Evolutionary conservation across 2,113 vertebrate genomes (phyloP).

Genomic region (Oncorhynchus clarkii): DNA sequence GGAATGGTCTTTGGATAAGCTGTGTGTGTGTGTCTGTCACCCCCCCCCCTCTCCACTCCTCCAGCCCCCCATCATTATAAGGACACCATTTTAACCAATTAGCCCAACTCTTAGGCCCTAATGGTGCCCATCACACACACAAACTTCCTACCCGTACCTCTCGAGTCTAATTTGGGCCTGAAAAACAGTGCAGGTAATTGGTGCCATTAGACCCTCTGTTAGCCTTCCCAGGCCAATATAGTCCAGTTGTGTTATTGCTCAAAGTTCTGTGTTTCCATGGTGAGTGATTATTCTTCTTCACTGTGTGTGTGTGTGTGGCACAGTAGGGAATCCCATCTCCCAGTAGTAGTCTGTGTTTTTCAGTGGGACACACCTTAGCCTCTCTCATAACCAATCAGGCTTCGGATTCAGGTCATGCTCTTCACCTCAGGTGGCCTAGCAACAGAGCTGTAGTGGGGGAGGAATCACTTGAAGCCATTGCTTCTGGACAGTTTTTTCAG

Average conservation of each 20-base stretch:
- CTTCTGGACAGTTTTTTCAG: too few species aligned
- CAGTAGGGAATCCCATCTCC: conserved; percentile 45
- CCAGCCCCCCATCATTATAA: conserved; percentile 21
- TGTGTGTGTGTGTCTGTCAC: conserved; percentile 25
- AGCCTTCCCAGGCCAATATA: too few species aligned
- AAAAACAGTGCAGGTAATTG: neutral
- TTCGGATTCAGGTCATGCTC: conserved; percentile 55
- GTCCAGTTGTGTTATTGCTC: too few species aligned
- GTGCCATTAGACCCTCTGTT: neutral
- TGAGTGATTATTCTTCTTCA: too few species aligned
- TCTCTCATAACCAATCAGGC: conserved; percentile 44
- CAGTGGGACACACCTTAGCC: conserved; percentile 63
- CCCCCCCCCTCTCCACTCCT: conserved; percentile 12
- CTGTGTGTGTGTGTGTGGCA: conserved; percentile 8
- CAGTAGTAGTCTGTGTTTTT: conserved; percentile 21
- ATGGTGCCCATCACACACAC: conserved; percentile 28
- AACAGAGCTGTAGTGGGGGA: conserved; percentile 9
- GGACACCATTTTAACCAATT: conserved; percentile 62
- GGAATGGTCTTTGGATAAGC: conserved; percentile 49
- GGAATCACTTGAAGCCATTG: too few species aligned
- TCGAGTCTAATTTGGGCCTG: neutral
- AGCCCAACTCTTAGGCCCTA: conserved; percentile 45
- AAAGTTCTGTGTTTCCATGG: neutral
- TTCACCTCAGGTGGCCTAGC: conserved; percentile 42
- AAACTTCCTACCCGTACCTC: neutral